Base-by-base conservation (phyloP, 1,140 invertebrate genomes). In the Drosophila pallidifrons region DNA sequence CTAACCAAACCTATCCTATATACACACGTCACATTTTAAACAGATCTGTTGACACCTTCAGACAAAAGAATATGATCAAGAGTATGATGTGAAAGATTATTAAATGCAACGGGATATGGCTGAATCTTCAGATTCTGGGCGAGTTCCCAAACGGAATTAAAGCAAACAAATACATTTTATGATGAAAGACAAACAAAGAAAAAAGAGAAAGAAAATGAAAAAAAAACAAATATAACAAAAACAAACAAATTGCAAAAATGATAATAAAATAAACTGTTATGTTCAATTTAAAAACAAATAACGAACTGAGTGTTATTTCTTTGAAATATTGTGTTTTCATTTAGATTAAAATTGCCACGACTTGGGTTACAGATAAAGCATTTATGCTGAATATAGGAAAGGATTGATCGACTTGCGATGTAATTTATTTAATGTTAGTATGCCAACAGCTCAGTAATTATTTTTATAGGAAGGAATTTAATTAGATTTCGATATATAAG, bases 211-310 rank as follows among this genome's bases (percentile, higher is more conserved):
- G 2, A 63, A 70, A 52, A 69, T 45, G 58, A 4, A 63, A 70
- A 52, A 72, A 32, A 54, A 13, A 55, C 15, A 16, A 51, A 25
- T 25, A 25, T 25, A 66, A 45, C 35, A 61, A 20, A 49, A 69
- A 55, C 25, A 68, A 65, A 65, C 45, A 76, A 55, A 65, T 59
- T 45, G 43, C 15, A 58, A 71, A 79, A 61, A 63, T 58, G 75
- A 87, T 81, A 82, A 86, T 82, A 87, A 88, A 86, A 82, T 86
- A 87, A 86, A 86, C 76, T 86, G 82, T 86, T 86, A 86, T 86
- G 83, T 86, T 86, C 82, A 87, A 86, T 87, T 79, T 49, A 87
- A 69, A 61, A 38, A 15, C 10, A 5, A 45, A n/a, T n/a, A 25
- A 7, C 47, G 11, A 10, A 35, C 28, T 25, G 20, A n/a, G 13